These are phyloP conservation scores for Lasaia peninsularis DNA, from an alignment of 1,140 invertebrate species.

Conservation along the genomic window DNA sequence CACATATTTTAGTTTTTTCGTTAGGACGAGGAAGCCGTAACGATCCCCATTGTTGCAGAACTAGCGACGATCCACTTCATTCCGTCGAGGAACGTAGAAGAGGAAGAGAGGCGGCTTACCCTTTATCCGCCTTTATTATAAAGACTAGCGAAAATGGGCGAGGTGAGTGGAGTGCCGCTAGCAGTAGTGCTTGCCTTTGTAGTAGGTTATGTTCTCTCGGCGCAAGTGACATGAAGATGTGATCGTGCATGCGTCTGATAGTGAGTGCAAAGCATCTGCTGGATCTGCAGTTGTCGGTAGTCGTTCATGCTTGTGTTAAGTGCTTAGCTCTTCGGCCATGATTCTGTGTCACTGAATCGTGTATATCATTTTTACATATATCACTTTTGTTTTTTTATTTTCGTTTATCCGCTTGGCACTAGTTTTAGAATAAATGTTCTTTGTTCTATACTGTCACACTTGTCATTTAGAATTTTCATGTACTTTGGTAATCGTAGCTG, in stretches of 20 bases:
- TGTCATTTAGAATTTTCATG: not conserved
- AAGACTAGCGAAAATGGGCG: constrained; percentile 74
- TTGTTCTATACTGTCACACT: not conserved
- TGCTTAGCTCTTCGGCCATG: constrained; percentile 39
- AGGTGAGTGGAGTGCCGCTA: constrained; percentile 72
- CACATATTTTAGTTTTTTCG: constrained; percentile 72
- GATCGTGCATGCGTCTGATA: constrained; percentile 54
- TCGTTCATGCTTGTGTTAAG: constrained; percentile 37
- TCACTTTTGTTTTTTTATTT: constrained; percentile 13
- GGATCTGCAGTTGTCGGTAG: constrained; percentile 9
- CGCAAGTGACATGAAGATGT: constrained; percentile 55
- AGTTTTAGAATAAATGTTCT: not conserved
- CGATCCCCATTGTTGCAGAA: constrained; percentile 72
- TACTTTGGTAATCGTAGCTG: not conserved
- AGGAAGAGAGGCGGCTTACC: constrained; percentile 65
- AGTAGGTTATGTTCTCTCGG: constrained; percentile 36
- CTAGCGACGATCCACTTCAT: constrained; percentile 66
- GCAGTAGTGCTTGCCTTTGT: constrained; percentile 62
- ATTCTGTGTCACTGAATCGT: not conserved
- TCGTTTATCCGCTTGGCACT: not conserved
- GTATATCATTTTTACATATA: constrained; percentile 18
- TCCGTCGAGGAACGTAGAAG: constrained; percentile 64
- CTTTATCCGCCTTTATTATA: constrained; percentile 69
- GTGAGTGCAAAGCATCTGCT: constrained; percentile 37
- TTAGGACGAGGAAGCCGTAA: constrained; percentile 68